Conservation (phyloP, 1,140 invertebrate genomes). For the Tetramorium parvispinum region DNA sequence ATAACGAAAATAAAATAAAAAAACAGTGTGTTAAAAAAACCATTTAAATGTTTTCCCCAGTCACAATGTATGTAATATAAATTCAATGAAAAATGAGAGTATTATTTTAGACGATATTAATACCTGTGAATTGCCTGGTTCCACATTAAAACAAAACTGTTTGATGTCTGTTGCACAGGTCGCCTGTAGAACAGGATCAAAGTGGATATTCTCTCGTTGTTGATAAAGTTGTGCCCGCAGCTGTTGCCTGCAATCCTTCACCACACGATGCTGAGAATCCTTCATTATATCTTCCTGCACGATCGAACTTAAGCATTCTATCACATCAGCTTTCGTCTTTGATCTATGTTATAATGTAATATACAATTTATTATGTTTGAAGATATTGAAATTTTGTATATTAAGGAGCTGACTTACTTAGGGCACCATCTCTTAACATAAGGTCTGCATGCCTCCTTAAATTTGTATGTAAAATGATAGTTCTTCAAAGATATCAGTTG, state of each 20-base stretch:
- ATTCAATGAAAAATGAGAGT: neutral
- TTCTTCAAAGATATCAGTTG: constrained; percentile 97
- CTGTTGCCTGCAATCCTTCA: constrained; percentile 95
- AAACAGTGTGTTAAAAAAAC: constrained; percentile 2
- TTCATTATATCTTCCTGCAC: constrained; percentile 95
- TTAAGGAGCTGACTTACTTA: constrained; percentile 81
- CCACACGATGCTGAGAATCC: constrained; percentile 91
- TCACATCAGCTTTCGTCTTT: constrained; percentile 94
- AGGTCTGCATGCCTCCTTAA: constrained; percentile 96
- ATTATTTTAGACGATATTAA: neutral
- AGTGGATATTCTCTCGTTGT: constrained; percentile 93
- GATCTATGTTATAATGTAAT: constrained; percentile 77
- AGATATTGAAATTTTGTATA: constrained; percentile 3
- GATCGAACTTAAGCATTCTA: constrained; percentile 95
- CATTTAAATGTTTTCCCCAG: neutral
- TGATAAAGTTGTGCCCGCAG: constrained; percentile 95
- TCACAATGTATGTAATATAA: neutral
- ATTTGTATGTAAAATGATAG: constrained; percentile 97
- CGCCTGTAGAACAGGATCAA: constrained; percentile 92
- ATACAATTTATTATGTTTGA: neutral
- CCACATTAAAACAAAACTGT: constrained; percentile 90
- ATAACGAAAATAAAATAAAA: too few relatives aligned
- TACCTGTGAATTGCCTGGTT: constrained; percentile 92
- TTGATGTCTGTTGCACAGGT: constrained; percentile 93
- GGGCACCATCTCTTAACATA: constrained; percentile 94